Evolutionary conservation across 2,113 vertebrate genomes (phyloP).

Genomic region (Muscicapa adusta): DNA sequence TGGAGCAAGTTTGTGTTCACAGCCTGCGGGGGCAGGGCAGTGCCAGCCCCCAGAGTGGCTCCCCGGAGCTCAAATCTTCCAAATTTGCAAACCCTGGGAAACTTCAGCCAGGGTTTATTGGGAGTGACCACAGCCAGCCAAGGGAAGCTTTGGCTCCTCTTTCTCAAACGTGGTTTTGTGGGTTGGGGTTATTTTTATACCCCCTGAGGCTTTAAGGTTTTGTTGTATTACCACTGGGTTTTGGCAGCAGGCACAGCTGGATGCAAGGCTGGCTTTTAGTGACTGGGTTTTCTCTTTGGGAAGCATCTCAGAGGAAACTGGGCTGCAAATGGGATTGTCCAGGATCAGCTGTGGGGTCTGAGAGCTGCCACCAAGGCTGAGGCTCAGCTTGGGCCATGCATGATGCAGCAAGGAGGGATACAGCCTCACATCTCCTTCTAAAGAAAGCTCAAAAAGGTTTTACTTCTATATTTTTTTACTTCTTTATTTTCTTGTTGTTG

Average conservation of each 20-base stretch:
- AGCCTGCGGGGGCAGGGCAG: not conserved
- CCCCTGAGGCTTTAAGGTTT: not conserved
- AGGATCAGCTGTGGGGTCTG: not conserved
- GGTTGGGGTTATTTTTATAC: not conserved
- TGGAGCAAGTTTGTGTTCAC: not conserved
- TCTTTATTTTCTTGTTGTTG: not conserved
- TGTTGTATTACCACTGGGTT: not conserved
- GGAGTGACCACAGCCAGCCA: accelerated
- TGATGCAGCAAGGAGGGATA: accelerated
- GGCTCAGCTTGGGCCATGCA: accelerated
- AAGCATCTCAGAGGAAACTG: not conserved
- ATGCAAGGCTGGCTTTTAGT: not conserved
- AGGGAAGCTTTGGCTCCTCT: not conserved
- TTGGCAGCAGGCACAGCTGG: not conserved
- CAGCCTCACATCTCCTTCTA: not conserved
- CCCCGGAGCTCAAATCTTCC: not conserved
- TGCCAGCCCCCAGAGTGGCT: not conserved
- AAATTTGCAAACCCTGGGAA: constrained; percentile 27
- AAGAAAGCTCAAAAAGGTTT: not conserved
- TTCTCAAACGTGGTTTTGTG: not conserved
- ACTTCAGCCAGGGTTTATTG: not conserved
- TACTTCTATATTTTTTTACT: not conserved
- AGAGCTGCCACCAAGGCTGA: accelerated
- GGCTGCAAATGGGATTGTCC: not conserved
- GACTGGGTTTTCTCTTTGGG: not conserved